Conservation (phyloP, 2,113 vertebrate genomes). For the Nothobranchius furzeri region DNA sequence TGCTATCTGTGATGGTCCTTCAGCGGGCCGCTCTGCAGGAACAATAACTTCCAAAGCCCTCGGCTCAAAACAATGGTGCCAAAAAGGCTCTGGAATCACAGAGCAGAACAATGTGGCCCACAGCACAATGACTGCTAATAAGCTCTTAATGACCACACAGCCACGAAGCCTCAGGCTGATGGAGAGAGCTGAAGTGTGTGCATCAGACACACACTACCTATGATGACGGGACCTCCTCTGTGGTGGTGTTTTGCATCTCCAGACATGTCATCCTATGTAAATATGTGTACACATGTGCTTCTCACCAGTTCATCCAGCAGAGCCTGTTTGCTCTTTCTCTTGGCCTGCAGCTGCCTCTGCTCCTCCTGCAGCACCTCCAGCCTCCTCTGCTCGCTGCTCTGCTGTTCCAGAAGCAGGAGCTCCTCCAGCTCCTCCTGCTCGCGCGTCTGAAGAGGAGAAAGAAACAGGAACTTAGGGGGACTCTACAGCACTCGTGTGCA, state of each 20-base stretch:
- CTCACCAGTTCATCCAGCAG: constrained; percentile 95
- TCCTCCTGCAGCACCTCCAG: constrained; percentile 91
- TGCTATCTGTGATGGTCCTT: constrained; percentile 70
- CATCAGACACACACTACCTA: constrained; percentile 17
- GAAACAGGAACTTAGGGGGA: background rate
- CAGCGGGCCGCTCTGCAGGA: constrained; percentile 61
- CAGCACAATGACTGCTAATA: constrained; percentile 68
- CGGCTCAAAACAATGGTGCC: constrained; percentile 75
- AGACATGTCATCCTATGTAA: background rate
- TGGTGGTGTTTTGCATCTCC: constrained; percentile 10
- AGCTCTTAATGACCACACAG: constrained; percentile 72
- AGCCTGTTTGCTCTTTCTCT: constrained; percentile 94
- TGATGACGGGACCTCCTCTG: constrained; percentile 9
- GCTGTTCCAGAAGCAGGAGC: constrained; percentile 88
- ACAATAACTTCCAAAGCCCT: constrained; percentile 73
- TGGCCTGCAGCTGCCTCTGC: constrained; percentile 88
- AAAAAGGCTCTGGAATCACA: constrained; percentile 69
- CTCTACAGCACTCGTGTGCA: background rate
- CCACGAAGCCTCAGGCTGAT: constrained; percentile 45
- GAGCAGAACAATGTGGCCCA: constrained; percentile 67
- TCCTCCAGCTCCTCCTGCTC: constrained; percentile 98
- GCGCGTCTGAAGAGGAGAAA: constrained; percentile 79
- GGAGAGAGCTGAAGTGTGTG: constrained; percentile 24
- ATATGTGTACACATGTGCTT: constrained; percentile 11
- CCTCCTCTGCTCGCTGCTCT: constrained; percentile 86